Conservation (phyloP, 2,113 vertebrate genomes). For the Cinclus cinclus region DNA sequence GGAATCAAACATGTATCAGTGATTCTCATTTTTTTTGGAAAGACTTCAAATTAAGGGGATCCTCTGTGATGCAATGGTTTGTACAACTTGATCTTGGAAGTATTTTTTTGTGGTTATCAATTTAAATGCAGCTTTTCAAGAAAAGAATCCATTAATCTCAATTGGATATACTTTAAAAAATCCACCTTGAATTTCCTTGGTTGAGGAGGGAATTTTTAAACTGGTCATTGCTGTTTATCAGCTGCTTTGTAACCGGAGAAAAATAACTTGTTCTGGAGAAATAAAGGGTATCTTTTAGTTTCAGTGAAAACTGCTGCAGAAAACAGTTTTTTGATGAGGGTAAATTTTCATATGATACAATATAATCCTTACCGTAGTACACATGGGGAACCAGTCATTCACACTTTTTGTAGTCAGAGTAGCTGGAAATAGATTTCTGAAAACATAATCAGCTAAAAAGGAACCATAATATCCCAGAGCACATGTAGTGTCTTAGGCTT, state of each 20-base stretch:
- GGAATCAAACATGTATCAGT: not conserved
- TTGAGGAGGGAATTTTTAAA: not conserved
- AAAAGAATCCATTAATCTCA: not conserved
- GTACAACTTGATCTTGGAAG: not conserved
- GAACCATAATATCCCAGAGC: not conserved
- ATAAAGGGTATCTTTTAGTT: not conserved
- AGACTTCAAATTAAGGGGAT: not conserved
- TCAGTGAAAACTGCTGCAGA: not conserved
- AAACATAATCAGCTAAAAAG: not conserved
- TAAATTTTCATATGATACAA: not conserved
- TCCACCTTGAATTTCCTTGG: not conserved
- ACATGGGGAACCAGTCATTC: not conserved
- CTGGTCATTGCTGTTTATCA: not conserved
- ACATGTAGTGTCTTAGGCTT: not conserved
- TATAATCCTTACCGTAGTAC: not conserved
- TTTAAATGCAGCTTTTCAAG: not conserved
- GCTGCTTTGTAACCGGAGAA: not conserved
- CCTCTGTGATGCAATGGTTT: not conserved
- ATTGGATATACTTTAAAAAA: not conserved
- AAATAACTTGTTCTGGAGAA: not conserved
- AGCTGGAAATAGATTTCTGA: not conserved
- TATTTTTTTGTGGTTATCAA: not conserved
- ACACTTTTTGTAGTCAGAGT: not conserved
- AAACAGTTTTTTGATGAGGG: not conserved
- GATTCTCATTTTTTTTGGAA: not conserved